phyloP scores from a whole-genome alignment of 1,140 invertebrate species.

The Euglossa dilemma region DNA sequence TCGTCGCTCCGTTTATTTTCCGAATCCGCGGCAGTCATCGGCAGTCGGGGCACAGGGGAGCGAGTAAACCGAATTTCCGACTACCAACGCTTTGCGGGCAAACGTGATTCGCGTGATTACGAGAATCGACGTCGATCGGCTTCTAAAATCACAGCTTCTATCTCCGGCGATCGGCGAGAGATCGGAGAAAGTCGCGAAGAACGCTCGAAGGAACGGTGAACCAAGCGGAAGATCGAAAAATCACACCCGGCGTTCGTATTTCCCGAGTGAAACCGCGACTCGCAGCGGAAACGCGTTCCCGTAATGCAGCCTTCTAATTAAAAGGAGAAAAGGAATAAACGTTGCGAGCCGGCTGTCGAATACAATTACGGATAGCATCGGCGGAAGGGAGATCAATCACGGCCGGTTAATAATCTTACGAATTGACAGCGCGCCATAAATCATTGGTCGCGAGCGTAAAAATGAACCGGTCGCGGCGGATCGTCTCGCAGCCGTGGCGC shows the following conservation, averaged over 20 bases:
- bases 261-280: too few species aligned
- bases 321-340: background rate
- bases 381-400: conserved; percentile 61
- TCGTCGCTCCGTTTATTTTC: background rate
- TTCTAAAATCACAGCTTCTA: too few species aligned
- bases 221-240: too few species aligned
- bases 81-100: too few species aligned
- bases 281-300: background rate
- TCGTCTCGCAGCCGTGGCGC: conserved; percentile 5
- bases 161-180: too few species aligned
- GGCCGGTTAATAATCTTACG: conserved; percentile 62
- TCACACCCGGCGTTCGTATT: too few species aligned
- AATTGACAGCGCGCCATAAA: conserved; percentile 63
- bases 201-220: too few species aligned
- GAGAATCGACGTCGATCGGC: too few species aligned
- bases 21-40: background rate
- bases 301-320: background rate
- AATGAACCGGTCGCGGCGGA: conserved; percentile 48
- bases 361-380: conserved; percentile 58
- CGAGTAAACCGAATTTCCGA: background rate
- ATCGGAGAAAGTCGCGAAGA: too few species aligned
- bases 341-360: conserved; percentile 10
- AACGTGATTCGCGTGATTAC: too few species aligned
- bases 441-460: conserved; percentile 56
- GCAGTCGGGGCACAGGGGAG: too few species aligned